These are phyloP conservation scores for Pseudoips prasinana DNA, from an alignment of 2,888 invertebrate genomes.

Conservation along the genomic window DNA sequence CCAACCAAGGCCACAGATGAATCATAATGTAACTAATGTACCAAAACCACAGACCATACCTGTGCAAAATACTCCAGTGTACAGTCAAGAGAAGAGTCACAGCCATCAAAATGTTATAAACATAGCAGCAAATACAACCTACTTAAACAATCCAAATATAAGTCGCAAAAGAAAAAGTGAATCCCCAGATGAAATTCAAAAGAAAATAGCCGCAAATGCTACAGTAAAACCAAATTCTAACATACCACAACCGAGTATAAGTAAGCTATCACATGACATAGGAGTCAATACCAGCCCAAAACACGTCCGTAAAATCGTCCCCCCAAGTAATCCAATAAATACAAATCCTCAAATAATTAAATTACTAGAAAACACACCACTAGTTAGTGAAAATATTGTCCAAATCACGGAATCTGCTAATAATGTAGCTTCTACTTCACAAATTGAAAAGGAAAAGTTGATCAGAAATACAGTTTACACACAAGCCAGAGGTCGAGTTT, in stretches of 20 bases:
- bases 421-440: slow-evolving; percentile 10
- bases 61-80: slow-evolving; percentile 18
- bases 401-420: slow-evolving; percentile 14
- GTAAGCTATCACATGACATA: slow-evolving; percentile 35
- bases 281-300: slow-evolving; percentile 45
- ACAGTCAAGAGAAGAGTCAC: slow-evolving; percentile 17
- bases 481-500: slow-evolving; percentile 63
- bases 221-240: slow-evolving; percentile 23
- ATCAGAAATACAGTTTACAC: slow-evolving; percentile 68
- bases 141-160: slow-evolving; percentile 20
- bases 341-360: slow-evolving; percentile 14
- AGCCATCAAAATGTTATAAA: slow-evolving; percentile 13
- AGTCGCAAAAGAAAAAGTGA: slow-evolving; percentile 65
- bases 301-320: slow-evolving; percentile 30
- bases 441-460: slow-evolving; percentile 52
- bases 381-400: slow-evolving; percentile 5
- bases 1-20: slow-evolving; percentile 50
- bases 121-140: slow-evolving; percentile 14
- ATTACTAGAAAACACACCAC: slow-evolving; percentile 14
- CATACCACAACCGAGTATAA: slow-evolving; percentile 26
- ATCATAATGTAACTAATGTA: slow-evolving; percentile 9
- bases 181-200: slow-evolving; percentile 60
- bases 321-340: slow-evolving; percentile 14
- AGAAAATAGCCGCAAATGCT: slow-evolving; percentile 37
- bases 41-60: slow-evolving; percentile 17